Evolutionary conservation across 2,888 invertebrate genomes (phyloP), one percentile per base, ranked within the genome.

Genomic region (Clunio marinus): DNA sequence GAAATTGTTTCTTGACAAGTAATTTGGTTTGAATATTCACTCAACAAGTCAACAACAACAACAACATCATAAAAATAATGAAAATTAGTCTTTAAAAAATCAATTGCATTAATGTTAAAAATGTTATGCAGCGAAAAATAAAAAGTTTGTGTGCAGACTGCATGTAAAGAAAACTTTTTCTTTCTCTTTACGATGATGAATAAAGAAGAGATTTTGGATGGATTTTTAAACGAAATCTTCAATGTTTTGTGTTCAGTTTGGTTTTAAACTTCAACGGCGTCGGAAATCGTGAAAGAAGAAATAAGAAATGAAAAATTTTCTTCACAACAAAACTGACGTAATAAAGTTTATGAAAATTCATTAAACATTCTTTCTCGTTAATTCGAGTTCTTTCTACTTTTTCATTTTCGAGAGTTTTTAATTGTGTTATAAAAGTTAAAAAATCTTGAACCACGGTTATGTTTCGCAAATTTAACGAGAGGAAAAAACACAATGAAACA

Each of bases 201-300:
- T 3, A 51, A 22, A 51, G 51, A 51, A 51, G 22, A 51, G 51
- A 51, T 20, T 51, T 17, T 22, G n/a, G 51, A 51, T 22, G 51
- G 35, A 17, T 51, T 51, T n/a, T 51, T 51, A 22, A 7, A 15
- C 8, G 45, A 45, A 45, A 45, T 55, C 20, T 22, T 24, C 17
- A 4, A 55, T 51, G 15, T 55, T 66, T 66, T 27, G 25, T 65
- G 63, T 24, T 66, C 66, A 66, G 66, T 66, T 46, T 66, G 27
- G 35, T 25, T 66, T 35, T n/a, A 66, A 46, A 66, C 66, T 45
- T 55, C 66, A 66, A 35, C 66, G 27, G 66, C 28, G 15, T 66
- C 32, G 66, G 66, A 28, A 65, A 28, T 20, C 41, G 22, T 32
- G 13, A 66, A 55, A 46, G 20, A 51, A 17, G 15, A 27, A 17